Conservation (phyloP, 1,140 invertebrate species). For the Myzus persicae region DNA sequence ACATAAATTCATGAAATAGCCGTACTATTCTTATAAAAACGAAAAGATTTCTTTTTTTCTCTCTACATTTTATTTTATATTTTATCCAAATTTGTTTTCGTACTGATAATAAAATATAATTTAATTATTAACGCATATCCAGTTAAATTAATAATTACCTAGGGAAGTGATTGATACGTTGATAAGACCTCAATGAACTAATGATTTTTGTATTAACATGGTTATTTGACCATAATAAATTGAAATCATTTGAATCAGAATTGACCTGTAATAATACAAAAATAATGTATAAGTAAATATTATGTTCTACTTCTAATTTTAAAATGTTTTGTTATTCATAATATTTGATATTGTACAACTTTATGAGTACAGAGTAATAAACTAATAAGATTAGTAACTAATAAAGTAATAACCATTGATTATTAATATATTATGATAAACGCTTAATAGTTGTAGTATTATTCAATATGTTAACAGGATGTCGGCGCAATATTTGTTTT, state of each 20-base stretch:
- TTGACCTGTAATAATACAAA: slow-evolving; percentile 60
- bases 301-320: neutral
- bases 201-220: slow-evolving; percentile 90
- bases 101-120: neutral
- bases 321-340: neutral
- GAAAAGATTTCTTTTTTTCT: neutral
- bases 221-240: slow-evolving; percentile 88
- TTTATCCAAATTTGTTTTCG: neutral
- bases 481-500: no score
- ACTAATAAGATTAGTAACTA: no score
- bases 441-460: neutral
- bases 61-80: neutral
- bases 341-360: neutral
- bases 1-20: neutral
- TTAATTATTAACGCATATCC: neutral
- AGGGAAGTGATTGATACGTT: slow-evolving; percentile 94
- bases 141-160: slow-evolving; percentile 68
- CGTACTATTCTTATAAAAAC: neutral
- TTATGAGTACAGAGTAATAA: neutral
- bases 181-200: slow-evolving; percentile 80
- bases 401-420: neutral
- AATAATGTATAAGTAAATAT: neutral
- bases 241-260: slow-evolving; percentile 73
- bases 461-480: neutral
- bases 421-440: neutral